These are phyloP conservation scores for Tangara arthus DNA, from an alignment of 2,797 vertebrate genomes.

Conservation along the genomic window DNA sequence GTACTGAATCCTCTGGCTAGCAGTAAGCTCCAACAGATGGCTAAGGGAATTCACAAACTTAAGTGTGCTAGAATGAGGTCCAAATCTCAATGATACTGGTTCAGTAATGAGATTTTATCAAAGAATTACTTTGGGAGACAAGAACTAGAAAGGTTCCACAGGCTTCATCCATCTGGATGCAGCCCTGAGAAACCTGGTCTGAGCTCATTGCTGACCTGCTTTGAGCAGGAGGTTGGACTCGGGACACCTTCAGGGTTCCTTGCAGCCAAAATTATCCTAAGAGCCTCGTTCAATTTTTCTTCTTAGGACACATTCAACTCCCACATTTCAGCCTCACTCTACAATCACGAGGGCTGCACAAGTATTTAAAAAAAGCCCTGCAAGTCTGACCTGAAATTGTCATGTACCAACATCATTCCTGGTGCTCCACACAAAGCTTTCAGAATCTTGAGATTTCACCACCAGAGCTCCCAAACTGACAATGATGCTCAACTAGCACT, in stretches of 20 bases:
- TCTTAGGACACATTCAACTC: neutral
- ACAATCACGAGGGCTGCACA: neutral
- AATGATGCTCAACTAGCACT: neutral
- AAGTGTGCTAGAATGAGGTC: neutral
- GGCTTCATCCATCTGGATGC: neutral
- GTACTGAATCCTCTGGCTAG: neutral
- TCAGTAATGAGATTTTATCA: neutral
- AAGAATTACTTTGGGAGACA: neutral
- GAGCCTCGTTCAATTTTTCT: neutral
- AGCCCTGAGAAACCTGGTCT: neutral
- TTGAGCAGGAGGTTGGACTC: neutral
- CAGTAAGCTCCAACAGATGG: slow-evolving; percentile 1
- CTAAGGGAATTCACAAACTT: neutral
- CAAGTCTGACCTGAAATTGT: neutral
- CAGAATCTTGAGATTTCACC: neutral
- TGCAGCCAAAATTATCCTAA: neutral
- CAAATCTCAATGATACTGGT: neutral
- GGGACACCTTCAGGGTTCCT: neutral
- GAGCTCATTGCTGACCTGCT: neutral
- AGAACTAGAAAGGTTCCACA: neutral
- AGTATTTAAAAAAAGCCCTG: neutral
- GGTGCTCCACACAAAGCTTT: neutral
- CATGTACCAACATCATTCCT: neutral
- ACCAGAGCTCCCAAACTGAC: neutral
- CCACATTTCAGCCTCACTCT: neutral